Percentiles rank a stretch among this genome's conserved stretches.
These are phyloP conservation scores for Ypsolopha scabrella DNA, from an alignment of 2,888 invertebrate species.

Conservation along the genomic window DNA sequence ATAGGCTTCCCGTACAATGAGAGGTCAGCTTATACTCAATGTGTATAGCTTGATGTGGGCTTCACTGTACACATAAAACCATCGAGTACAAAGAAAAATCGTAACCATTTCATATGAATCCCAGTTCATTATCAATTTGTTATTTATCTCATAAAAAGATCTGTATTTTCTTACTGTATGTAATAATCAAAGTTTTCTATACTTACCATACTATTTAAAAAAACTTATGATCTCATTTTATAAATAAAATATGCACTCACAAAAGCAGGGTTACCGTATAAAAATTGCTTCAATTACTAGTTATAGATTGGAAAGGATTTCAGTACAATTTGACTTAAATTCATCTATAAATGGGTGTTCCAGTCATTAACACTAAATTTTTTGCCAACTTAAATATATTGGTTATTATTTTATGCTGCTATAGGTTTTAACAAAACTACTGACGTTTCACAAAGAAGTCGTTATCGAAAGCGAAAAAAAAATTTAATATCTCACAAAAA, in stretches of 20 bases:
- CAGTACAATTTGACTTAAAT: slow-evolving; percentile 20
- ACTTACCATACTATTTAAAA: not conserved
- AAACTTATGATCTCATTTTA: slow-evolving; percentile 31
- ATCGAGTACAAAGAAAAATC: too few species aligned
- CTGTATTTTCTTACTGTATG: slow-evolving; percentile 32
- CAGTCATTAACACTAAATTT: not conserved
- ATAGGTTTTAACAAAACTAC: not conserved
- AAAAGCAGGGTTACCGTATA: slow-evolving; percentile 50
- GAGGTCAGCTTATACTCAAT: too few species aligned
- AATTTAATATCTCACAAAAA: too few species aligned
- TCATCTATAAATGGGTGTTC: not conserved
- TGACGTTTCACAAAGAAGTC: too few species aligned
- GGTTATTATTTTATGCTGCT: not conserved
- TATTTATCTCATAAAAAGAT: slow-evolving; percentile 1
- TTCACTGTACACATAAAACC: too few species aligned
- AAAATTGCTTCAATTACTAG: slow-evolving; percentile 60
- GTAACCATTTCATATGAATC: too few species aligned
- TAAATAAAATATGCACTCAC: slow-evolving; percentile 20
- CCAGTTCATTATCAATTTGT: too few species aligned
- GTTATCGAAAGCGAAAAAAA: too few species aligned
- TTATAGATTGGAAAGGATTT: slow-evolving; percentile 22
- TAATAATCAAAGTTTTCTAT: slow-evolving; percentile 17
- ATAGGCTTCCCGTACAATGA: too few species aligned
- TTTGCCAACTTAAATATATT: not conserved
- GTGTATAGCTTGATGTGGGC: too few species aligned